Evolutionary conservation across 2,888 invertebrate species (phyloP).

Genomic region (Allolobophora icterica): DNA sequence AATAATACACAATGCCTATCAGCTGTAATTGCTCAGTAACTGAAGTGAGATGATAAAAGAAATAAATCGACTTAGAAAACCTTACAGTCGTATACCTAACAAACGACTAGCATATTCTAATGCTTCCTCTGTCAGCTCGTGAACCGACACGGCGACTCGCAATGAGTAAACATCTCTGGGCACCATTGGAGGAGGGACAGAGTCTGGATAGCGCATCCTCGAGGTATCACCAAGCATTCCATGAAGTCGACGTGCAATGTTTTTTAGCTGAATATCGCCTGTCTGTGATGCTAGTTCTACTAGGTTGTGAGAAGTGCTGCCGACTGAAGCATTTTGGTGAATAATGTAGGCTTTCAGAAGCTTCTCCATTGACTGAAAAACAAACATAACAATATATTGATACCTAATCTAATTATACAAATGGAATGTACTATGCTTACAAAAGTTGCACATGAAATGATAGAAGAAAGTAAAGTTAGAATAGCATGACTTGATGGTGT

Average conservation of each 20-base stretch:
- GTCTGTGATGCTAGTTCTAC: not conserved
- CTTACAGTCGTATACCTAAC: not conserved
- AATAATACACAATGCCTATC: not conserved
- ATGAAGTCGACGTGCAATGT: not conserved
- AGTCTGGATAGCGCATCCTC: not conserved
- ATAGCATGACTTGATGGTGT: not conserved
- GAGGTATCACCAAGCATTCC: not conserved
- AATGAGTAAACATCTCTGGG: not conserved
- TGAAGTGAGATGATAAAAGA: not conserved
- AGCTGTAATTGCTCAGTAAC: not conserved
- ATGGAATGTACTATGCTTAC: not conserved
- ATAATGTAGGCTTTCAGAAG: not conserved
- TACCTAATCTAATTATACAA: not conserved
- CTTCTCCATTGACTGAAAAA: constrained; percentile 30
- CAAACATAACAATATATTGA: not conserved
- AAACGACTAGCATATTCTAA: constrained; percentile 7
- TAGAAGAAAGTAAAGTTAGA: not conserved
- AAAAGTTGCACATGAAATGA: not conserved
- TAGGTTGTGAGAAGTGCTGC: not conserved
- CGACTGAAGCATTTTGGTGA: not conserved
- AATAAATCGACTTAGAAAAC: not conserved
- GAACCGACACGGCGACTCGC: not conserved
- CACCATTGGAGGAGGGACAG: not conserved
- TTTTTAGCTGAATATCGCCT: not conserved
- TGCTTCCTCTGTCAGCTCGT: not conserved